Evolutionary conservation across 2,113 vertebrate genomes (phyloP).

Genomic region (Axis porcinus): DNA sequence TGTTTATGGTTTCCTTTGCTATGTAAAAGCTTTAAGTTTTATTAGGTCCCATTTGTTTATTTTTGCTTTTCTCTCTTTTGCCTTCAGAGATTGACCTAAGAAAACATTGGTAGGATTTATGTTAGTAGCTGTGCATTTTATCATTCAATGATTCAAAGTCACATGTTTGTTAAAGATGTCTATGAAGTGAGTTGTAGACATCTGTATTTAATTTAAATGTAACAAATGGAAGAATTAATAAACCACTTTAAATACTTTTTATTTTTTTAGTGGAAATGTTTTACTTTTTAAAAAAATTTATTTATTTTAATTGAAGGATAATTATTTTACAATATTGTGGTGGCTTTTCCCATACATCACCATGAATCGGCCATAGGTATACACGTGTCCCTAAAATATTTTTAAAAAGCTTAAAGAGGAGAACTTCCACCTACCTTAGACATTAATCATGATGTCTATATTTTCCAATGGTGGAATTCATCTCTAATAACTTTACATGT

Average conservation of each 20-base stretch:
- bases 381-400: neutral
- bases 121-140: neutral
- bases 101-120: neutral
- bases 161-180: neutral
- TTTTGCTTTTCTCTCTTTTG: neutral
- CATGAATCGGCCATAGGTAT: neutral
- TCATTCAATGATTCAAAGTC: slow-evolving; percentile 12
- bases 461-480: neutral
- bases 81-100: neutral
- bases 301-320: neutral
- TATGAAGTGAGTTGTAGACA: neutral
- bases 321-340: neutral
- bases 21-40: neutral
- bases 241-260: neutral
- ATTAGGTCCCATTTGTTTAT: neutral
- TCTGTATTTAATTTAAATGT: neutral
- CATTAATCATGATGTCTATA: neutral
- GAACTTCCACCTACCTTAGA: neutral
- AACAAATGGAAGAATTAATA: neutral
- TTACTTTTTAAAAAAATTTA: neutral
- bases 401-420: neutral
- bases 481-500: neutral
- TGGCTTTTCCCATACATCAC: neutral
- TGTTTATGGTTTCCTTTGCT: neutral
- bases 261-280: neutral